Base-by-base conservation (phyloP, 2,113 vertebrate species). In the Misgurnus mizolepis region DNA sequence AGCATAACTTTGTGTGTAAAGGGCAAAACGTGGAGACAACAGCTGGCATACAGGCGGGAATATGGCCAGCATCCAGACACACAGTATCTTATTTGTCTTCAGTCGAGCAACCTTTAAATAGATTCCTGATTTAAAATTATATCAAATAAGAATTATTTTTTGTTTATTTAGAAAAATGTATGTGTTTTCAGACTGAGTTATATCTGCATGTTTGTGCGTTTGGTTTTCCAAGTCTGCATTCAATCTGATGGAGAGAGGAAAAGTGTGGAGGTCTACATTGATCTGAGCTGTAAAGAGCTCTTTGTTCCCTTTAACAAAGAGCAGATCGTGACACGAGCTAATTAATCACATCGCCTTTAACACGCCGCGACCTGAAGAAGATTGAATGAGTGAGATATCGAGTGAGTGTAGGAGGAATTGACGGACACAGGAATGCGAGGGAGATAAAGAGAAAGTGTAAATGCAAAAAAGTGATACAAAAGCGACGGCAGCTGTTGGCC, bases 241-340 rank as follows among this genome's bases (percentile, higher is more conserved):
- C 5, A 73, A 39, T 60, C 58, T 73, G 53, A 55, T 34, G 8
- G 68, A 15, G 70, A 73, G 70, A 60, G 14, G n/a, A 60, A 22
- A 58, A 43, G 55, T 43, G 70, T 60, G 70, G 14, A 12, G 11
- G n/a, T 45, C 12, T 74, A 18, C 73, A 64, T 64, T 64, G 73
- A 64, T 76, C 58, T 64, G 49, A 43, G 0, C 27, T 15, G 43
- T 39, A 76, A 76, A 76, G 60, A 50, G 22, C 45, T 50, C 73
- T 76, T 76, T 76, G 73, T 76, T 76, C 43, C 73, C 22, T 7
- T 4, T 76, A 49, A 76, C 73, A 76, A 64, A 76, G 60, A 74
- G 18, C 40, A 74, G 40, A 74, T 55, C 40, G n/a, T 61, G 71
- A 74, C 71, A 61, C 12, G 45, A 64, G 60, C 73, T 76, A 64